A percentile compares a stretch with the other conserved stretches of the same genome.
Evolutionary conservation across 1,140 invertebrate genomes (phyloP).

Genomic region (Zaprionus vittiger): DNA sequence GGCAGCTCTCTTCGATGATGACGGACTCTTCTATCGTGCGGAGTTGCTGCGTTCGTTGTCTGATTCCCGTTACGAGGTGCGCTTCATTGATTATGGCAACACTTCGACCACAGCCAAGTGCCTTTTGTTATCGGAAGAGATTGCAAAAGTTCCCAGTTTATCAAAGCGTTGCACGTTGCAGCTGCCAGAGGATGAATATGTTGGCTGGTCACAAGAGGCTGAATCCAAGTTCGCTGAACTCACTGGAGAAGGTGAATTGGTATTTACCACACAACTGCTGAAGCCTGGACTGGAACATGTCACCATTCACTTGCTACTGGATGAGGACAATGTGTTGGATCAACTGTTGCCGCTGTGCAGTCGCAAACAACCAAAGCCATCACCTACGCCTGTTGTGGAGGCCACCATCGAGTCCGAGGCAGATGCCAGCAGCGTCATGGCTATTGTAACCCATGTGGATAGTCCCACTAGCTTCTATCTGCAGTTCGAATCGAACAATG

Average conservation of each 20-base stretch:
- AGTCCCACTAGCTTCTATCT: constrained; percentile 62
- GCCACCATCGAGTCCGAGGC: background rate
- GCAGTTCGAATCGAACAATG: constrained; percentile 57
- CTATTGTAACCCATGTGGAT: constrained; percentile 66
- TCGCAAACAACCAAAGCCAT: constrained; percentile 59
- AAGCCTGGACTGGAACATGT: constrained; percentile 87
- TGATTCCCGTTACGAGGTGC: constrained; percentile 87
- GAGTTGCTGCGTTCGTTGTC: constrained; percentile 87
- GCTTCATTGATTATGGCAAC: constrained; percentile 91
- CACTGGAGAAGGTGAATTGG: constrained; percentile 87
- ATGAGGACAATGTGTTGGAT: constrained; percentile 87
- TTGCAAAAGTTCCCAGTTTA: constrained; percentile 86
- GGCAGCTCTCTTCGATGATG: constrained; percentile 89
- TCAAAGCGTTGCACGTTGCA: constrained; percentile 88
- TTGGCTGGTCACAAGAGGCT: constrained; percentile 87
- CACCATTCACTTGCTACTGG: constrained; percentile 87
- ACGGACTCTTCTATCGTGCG: constrained; percentile 89
- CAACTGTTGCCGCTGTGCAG: constrained; percentile 86
- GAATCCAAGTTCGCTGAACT: constrained; percentile 88
- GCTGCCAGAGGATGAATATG: constrained; percentile 86
- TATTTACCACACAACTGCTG: constrained; percentile 87
- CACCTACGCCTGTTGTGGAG: constrained; percentile 20
- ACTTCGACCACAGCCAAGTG: constrained; percentile 87
- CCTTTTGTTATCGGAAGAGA: constrained; percentile 87
- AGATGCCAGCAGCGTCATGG: constrained; percentile 19